phyloP scores from a whole-genome alignment of 1,140 invertebrate species.

The Pissodes strobi region DNA sequence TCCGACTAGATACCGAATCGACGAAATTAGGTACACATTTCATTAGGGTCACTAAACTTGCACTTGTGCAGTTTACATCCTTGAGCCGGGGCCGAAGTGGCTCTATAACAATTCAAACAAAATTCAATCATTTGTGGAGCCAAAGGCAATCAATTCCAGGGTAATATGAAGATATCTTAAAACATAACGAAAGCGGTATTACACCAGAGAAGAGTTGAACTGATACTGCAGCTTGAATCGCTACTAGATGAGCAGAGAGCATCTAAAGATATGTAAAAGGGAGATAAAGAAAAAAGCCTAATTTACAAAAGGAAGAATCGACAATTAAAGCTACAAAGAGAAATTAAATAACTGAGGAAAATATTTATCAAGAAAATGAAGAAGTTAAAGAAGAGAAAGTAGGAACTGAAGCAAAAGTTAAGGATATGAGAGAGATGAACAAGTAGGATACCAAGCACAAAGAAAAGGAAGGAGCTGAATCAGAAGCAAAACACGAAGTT shows the following conservation, averaged over 20 bases:
- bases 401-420: not conserved
- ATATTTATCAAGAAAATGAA: not conserved
- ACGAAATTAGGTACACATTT: too few relatives aligned
- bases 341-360: not conserved
- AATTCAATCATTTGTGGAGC: too few relatives aligned
- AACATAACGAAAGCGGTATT: too few relatives aligned
- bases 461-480: slow-evolving; percentile 7
- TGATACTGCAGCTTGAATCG: slow-evolving; percentile 7
- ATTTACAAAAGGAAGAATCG: not conserved
- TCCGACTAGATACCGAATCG: too few relatives aligned
- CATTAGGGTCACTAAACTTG: too few relatives aligned
- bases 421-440: not conserved
- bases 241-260: not conserved
- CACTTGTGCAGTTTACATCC: too few relatives aligned
- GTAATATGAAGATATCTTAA: too few relatives aligned
- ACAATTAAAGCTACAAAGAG: not conserved
- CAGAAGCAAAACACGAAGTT: slow-evolving; percentile 1
- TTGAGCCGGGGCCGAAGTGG: too few relatives aligned
- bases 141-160: too few relatives aligned
- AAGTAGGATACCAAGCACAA: too few relatives aligned
- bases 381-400: slow-evolving; percentile 2
- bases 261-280: not conserved
- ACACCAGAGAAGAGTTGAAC: slow-evolving; percentile 8
- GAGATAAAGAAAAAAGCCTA: not conserved
- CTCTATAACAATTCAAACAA: too few relatives aligned